Base-by-base conservation (phyloP, 2,888 invertebrate genomes). In the Polymixis lichenea region DNA sequence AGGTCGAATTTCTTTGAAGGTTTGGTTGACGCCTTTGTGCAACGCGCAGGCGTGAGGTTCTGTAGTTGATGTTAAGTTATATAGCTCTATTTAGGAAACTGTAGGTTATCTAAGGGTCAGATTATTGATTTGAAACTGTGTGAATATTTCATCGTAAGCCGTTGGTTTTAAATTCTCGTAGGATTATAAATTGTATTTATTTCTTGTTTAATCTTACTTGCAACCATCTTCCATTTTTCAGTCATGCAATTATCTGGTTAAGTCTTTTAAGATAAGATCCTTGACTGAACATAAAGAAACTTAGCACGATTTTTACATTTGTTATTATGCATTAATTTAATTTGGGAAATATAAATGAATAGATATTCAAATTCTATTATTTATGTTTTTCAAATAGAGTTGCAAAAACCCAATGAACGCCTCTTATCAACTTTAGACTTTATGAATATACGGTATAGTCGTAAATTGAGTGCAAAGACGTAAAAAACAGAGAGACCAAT, bases 1-100 rank as follows among this genome's bases (percentile, higher is more conserved):
- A 67, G 32, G 69, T 61, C 15, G 43, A n/a, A 5, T 75, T 61
- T 55, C 11, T 43, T 55, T 55, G 43, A 19, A 60, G 65, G 0
- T 11, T 0, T 66, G 65, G 65, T 66, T 80, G 75, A 80, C 5
- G 80, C 75, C 22, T 51, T 3, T 80, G 79, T 80, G 79, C 80
- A 80, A 49, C 38, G 80, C 79, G 79, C 79, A 80, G 46, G 79
- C 79, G 79, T 75, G 46, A 6, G 32, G 17, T 6, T 11, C 17
- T 74, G 68, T 68, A 80, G 25, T 64, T 25, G 56, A 68, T 77
- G 43, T 46, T 22, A 28, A 49, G 25, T 49, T 49, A 19, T 32
- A 60, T 60, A 67, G 25, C 13, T 64, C 1, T 62, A 28, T 61
- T 17, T 62, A 32, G 61, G 17, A 49, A 51, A 25, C 32, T 32